Evolutionary conservation across 2,888 invertebrate genomes (phyloP).

Genomic region (Aleiodes leptofemur): DNA sequence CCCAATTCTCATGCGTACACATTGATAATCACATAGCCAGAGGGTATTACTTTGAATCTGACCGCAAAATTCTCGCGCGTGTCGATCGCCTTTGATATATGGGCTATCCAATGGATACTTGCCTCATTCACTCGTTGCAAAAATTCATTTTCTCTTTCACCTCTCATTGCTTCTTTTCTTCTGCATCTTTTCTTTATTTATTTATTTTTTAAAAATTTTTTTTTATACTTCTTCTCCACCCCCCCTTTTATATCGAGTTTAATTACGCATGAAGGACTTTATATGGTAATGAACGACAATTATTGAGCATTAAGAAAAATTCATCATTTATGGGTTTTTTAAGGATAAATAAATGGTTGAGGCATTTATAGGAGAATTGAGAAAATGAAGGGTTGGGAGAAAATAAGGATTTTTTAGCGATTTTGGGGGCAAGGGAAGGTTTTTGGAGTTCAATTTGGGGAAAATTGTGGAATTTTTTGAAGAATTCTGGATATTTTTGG

Average conservation of each 20-base stretch:
- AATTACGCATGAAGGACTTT: conserved; percentile 51
- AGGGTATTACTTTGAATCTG: conserved; percentile 19
- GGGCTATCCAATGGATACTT: conserved; percentile 1
- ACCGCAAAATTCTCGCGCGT: conserved; percentile 32
- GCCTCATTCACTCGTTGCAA: conserved; percentile 10
- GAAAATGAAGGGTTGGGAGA: too few relatives aligned
- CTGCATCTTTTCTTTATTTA: too few relatives aligned
- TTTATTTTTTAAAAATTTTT: too few relatives aligned
- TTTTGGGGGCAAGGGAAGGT: too few relatives aligned
- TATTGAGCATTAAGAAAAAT: conserved; percentile 50
- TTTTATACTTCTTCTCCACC: too few relatives aligned
- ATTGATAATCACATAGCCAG: background rate
- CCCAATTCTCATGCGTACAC: conserved; percentile 4
- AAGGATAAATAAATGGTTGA: conserved; percentile 45
- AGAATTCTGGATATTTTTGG: too few relatives aligned
- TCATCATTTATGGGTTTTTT: too few relatives aligned
- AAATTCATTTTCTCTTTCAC: conserved; percentile 40
- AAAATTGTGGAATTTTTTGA: too few relatives aligned
- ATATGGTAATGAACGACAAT: conserved; percentile 55
- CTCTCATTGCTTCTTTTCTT: background rate
- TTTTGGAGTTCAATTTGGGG: too few relatives aligned
- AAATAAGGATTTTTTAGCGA: too few relatives aligned
- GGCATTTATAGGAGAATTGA: too few relatives aligned
- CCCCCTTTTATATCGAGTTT: conserved; percentile 11
- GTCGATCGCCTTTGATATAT: conserved; percentile 30